Evolutionary conservation across 2,888 invertebrate genomes (phyloP).

Genomic region (Melieria picta): DNA sequence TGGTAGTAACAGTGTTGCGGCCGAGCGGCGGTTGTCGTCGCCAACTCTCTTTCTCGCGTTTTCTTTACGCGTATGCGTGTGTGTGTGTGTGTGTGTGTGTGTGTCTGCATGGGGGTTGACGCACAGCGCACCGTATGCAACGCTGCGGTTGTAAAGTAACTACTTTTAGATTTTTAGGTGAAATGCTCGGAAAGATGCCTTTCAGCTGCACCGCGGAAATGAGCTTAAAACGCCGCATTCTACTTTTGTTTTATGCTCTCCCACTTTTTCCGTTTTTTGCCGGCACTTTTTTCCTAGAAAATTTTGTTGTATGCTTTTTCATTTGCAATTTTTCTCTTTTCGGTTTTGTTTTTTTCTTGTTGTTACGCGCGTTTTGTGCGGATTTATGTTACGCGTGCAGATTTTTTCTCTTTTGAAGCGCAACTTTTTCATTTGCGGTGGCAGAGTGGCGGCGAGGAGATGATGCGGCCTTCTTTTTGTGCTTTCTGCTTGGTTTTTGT

Average conservation of each 20-base stretch:
- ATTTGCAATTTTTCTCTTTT: background rate
- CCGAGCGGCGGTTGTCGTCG: background rate
- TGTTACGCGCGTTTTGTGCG: too few relatives aligned
- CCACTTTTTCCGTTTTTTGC: background rate
- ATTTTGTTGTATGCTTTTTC: background rate
- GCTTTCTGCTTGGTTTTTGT: too few relatives aligned
- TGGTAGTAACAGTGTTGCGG: background rate
- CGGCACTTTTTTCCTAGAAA: too few relatives aligned
- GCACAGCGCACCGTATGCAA: background rate
- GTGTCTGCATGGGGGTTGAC: background rate
- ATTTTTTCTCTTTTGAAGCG: background rate
- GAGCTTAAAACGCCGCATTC: slow-evolving; percentile 16
- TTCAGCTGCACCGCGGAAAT: slow-evolving; percentile 19
- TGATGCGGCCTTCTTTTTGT: too few relatives aligned
- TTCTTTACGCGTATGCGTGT: background rate
- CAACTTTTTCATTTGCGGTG: too few relatives aligned
- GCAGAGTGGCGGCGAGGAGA: too few relatives aligned
- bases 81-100: background rate
- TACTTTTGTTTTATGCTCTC: background rate
- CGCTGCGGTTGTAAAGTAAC: background rate
- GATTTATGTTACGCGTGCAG: too few relatives aligned
- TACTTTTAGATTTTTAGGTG: slow-evolving; percentile 26
- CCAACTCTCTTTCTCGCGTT: background rate
- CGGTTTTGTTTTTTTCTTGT: too few relatives aligned
- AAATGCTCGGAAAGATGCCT: slow-evolving; percentile 24